Conservation (phyloP, 2,797 vertebrate genomes). For the Labroides dimidiatus region DNA sequence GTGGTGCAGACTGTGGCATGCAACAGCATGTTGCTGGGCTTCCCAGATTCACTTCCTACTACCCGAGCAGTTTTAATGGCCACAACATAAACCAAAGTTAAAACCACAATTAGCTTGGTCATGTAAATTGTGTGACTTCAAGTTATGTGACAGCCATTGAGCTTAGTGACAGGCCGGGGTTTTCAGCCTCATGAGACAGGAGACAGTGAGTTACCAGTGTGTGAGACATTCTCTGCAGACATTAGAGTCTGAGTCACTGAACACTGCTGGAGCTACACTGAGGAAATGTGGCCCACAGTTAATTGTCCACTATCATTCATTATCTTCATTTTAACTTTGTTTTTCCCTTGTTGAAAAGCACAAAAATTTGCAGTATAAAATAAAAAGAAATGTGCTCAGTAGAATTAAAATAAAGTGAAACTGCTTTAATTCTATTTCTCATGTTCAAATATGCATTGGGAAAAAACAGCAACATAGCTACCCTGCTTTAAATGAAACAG, state of each 20-base stretch:
- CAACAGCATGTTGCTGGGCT: slow-evolving; percentile 24
- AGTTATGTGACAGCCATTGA: slow-evolving; percentile 37
- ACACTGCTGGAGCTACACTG: not conserved
- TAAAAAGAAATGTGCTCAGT: no score
- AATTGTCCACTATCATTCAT: no score
- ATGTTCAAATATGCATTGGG: no score
- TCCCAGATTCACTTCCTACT: slow-evolving; percentile 37
- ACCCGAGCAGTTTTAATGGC: slow-evolving; percentile 34
- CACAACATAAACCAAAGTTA: slow-evolving; percentile 19
- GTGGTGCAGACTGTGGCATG: slow-evolving; percentile 20
- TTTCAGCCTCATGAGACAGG: slow-evolving; percentile 38
- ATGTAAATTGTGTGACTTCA: slow-evolving; percentile 48
- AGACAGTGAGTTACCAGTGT: slow-evolving; percentile 16
- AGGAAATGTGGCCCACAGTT: not conserved
- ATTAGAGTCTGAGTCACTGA: slow-evolving; percentile 44
- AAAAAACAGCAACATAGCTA: no score
- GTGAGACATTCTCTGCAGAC: slow-evolving; percentile 36
- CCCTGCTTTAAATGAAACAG: no score
- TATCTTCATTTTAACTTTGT: no score
- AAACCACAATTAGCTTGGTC: slow-evolving; percentile 37
- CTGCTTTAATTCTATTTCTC: no score
- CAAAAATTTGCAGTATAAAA: no score
- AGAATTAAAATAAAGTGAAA: no score
- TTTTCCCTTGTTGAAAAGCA: no score
- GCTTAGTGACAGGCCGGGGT: slow-evolving; percentile 23